Evolutionary conservation across 2,113 vertebrate species (phyloP).

Genomic region (Heterocephalus glaber): DNA sequence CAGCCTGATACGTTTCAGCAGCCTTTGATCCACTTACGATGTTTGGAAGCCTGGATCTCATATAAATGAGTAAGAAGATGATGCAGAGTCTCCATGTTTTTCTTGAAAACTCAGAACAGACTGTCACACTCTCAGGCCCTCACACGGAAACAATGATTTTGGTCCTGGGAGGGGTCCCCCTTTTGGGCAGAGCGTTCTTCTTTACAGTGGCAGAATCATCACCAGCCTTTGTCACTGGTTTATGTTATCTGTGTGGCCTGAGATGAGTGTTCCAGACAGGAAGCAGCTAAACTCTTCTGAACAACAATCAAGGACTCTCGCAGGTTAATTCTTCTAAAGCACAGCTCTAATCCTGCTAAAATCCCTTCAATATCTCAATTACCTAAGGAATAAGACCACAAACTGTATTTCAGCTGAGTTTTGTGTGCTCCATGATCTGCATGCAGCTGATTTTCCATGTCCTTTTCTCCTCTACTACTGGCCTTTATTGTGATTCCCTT

Average conservation of each 20-base stretch:
- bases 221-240: background rate
- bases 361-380: background rate
- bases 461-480: background rate
- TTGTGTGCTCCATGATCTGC: background rate
- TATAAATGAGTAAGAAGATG: background rate
- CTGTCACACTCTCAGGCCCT: background rate
- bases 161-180: rapidly evolving
- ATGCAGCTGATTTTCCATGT: background rate
- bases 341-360: background rate
- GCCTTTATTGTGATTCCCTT: background rate
- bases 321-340: background rate
- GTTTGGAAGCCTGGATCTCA: background rate
- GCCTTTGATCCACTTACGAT: background rate
- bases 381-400: background rate
- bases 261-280: background rate
- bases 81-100: background rate
- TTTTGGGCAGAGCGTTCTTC: background rate
- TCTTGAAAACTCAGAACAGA: background rate
- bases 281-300: background rate
- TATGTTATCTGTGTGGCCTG: background rate
- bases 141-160: background rate
- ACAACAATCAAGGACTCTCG: background rate
- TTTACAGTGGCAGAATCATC: background rate
- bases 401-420: background rate
- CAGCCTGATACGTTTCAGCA: background rate